Percentiles rank a stretch among this genome's conserved stretches.
Conservation (phyloP, 2,797 vertebrate genomes). For the Pterois miles region DNA sequence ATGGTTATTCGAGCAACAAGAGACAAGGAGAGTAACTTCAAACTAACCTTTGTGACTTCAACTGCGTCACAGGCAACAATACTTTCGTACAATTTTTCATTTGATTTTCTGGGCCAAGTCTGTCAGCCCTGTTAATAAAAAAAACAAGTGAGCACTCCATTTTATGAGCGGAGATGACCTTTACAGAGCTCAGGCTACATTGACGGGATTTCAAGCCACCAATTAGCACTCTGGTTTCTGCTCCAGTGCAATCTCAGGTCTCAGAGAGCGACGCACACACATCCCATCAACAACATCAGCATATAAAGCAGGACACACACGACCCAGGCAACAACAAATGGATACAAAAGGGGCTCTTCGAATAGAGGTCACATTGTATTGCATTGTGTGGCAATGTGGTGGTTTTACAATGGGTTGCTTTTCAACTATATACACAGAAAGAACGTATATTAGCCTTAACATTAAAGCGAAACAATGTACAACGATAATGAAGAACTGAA, state of each 20-base stretch:
- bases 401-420: not conserved
- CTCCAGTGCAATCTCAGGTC: slow-evolving; percentile 52
- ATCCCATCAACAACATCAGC: slow-evolving; percentile 64
- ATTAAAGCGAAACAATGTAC: not conserved
- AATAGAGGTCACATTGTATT: slow-evolving; percentile 28
- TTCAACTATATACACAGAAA: not conserved
- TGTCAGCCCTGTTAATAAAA: slow-evolving; percentile 64
- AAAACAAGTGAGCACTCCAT: slow-evolving; percentile 71
- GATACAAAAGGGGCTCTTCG: slow-evolving; percentile 19
- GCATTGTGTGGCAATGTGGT: not conserved
- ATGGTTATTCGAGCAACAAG: slow-evolving; percentile 8
- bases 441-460: not conserved
- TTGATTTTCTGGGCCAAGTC: slow-evolving; percentile 66
- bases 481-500: not conserved
- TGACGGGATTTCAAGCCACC: slow-evolving; percentile 77
- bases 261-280: slow-evolving; percentile 16
- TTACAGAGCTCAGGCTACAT: slow-evolving; percentile 66
- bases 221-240: slow-evolving; percentile 73
- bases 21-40: slow-evolving; percentile 18
- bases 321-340: slow-evolving; percentile 38
- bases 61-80: slow-evolving; percentile 10
- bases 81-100: slow-evolving; percentile 16
- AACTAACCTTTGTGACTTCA: slow-evolving; percentile 34
- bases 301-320: slow-evolving; percentile 15
- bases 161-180: slow-evolving; percentile 78